Evolutionary conservation across 2,888 invertebrate species (phyloP), one percentile per base, ranked within the genome.

Genomic region (Campoplex nolae): DNA sequence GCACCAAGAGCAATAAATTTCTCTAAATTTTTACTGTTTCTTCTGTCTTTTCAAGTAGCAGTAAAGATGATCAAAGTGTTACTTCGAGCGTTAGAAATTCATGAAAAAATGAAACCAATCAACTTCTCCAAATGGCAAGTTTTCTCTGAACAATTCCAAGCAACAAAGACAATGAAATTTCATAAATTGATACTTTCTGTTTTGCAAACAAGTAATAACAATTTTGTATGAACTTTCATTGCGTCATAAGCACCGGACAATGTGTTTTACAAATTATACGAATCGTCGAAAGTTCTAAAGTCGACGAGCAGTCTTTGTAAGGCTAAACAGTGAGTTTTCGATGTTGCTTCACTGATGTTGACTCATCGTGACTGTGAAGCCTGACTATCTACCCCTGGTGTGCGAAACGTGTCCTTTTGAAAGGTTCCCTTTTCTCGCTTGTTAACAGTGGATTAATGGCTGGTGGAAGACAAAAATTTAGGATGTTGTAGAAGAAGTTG

Each of bases 341-440:
- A 32, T 32, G 32, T 32, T 62, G 1, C 58, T 58, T 13, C 28
- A n/a, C 62, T 6, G 16, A 32, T 32, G 45, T 51, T n/a, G 23
- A 35, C n/a, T 51, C 51, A 35, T 42, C 13, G 8, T 67, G 45
- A 45, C 45, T 13, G 13, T 45, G 45, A 13, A 3, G 11, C 13
- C 23, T 51, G 6, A 23, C 74, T 13, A 38, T 56, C 71, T 32
- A 48, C 32, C 48, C 8, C 51, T 38, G n/a, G 67, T 67, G n/a
- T 67, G 51, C 35, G 67, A 91, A 93, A 92, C 91, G 91, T 92
- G 92, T 92, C 91, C 91, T 90, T 92, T 91, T 88, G 86, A 89
- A 90, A 92, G 92, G 91, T 91, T 92, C 88, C 83, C 88, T 86
- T 80, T 18, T 54, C 65, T 78, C 32, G 42, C 32, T 6, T 35